These are phyloP conservation scores for Enteromius paludinosus DNA, from an alignment of 2,797 vertebrate genomes.

Conservation along the genomic window DNA sequence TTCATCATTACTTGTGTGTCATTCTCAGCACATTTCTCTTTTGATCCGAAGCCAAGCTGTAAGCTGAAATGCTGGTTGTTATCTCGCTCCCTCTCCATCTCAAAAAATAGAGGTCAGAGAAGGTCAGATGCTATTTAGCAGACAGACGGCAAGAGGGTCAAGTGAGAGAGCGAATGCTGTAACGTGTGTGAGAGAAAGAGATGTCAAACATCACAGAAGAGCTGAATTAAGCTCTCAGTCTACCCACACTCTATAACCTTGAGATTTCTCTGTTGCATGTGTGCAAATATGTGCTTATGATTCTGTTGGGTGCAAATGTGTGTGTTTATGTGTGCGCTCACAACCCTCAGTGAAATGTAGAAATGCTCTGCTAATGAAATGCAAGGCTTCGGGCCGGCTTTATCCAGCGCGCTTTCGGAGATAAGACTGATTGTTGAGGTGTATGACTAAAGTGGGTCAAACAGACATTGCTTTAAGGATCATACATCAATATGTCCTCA, in stretches of 20 bases:
- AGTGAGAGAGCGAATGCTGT: conserved; percentile 14
- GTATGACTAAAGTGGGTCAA: conserved; percentile 39
- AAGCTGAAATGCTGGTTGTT: conserved; percentile 17
- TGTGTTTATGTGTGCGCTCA: neutral
- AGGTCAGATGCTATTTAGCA: conserved; percentile 40
- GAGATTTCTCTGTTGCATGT: conserved; percentile 8
- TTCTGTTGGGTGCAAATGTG: neutral
- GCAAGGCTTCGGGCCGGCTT: conserved; percentile 20
- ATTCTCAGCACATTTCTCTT: conserved; percentile 28
- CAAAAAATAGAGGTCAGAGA: conserved; percentile 18
- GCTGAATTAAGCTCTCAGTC: conserved; percentile 1
- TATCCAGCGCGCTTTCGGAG: conserved; percentile 28
- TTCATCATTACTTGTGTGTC: conserved; percentile 20
- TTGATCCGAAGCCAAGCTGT: conserved; percentile 27
- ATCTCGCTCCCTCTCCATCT: conserved; percentile 2
- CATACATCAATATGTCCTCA: conserved; percentile 22
- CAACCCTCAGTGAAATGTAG: conserved; percentile 18
- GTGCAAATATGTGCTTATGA: conserved; percentile 17
- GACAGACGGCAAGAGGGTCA: conserved; percentile 41
- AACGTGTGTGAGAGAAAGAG: conserved; percentile 2
- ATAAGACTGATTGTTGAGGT: conserved; percentile 35
- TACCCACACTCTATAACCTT: conserved; percentile 27
- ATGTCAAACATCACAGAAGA: conserved; percentile 20
- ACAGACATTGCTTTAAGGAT: conserved; percentile 29
- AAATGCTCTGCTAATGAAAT: conserved; percentile 38